Evolutionary conservation across 2,113 vertebrate species (phyloP), one percentile per base, ranked within the genome.

Genomic region (Martes martes): DNA sequence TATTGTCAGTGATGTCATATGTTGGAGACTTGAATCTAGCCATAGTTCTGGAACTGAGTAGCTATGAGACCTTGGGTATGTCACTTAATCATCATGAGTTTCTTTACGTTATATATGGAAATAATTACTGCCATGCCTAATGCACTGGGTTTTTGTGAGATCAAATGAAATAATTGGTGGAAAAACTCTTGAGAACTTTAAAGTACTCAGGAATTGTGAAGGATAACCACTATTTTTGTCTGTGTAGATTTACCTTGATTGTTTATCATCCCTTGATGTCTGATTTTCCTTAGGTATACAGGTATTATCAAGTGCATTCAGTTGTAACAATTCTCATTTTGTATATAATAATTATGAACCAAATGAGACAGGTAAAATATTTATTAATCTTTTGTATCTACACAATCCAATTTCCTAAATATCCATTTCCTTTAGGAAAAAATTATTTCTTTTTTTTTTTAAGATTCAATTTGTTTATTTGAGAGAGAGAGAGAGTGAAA

Each of bases 221-320:
- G 4, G 8, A 42, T 81, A 73, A 80, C 19, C 18, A 57, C 14
- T 78, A 36, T 28, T 88, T 88, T 96, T 85, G 5, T 45, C 11
- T 86, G 3, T 74, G 39, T 91, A 63, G 19, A 6, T 96, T 95
- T 93, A n/a, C 81, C n/a, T 90, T 94, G 28, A 24, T 47, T 94
- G n/a, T 9, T 81, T 91, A 76, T 61, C 16, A 45, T 63, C 42
- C 69, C n/a, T 24, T 91, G 31, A 14, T 84, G 4, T 65, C 26
- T 76, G 33, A 84, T 83, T 36, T 74, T 83, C 88, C 15, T 90
- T 19, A 81, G n/a, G 23, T 92, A 57, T 19, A 84, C 1, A 84
- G 45, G 90, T 36, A 18, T 93, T 63, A 86, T 63, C 16, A 79
- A 33, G 6, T 65, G 1, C 21, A 69, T 15, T 85, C 71, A 88